Percentiles rank a stretch among this genome's conserved stretches.
These are phyloP conservation scores for Montipora efflorescens DNA, from an alignment of 64 coral and sea anemone genomes.

Conservation along the genomic window DNA sequence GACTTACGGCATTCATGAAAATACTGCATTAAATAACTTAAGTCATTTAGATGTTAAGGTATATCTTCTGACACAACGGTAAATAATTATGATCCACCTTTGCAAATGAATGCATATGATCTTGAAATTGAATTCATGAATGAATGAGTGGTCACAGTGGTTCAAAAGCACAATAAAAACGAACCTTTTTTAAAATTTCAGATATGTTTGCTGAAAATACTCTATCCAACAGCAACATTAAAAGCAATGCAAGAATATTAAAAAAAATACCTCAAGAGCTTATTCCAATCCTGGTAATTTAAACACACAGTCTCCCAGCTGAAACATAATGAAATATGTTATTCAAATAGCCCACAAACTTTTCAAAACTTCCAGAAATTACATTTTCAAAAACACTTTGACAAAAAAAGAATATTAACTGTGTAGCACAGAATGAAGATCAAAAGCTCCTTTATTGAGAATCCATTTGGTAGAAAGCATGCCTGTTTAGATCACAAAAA, in stretches of 20 bases:
- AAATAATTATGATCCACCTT: background rate
- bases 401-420: background rate
- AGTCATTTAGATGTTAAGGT: too few relatives aligned
- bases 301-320: conserved; percentile 77
- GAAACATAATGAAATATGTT: conserved; percentile 17
- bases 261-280: conserved; percentile 52
- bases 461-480: background rate
- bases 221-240: background rate
- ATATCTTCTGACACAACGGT: too few relatives aligned
- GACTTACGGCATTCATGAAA: too few relatives aligned
- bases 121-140: background rate
- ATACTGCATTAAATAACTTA: too few relatives aligned
- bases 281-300: conserved; percentile 59
- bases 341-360: conserved; percentile 24
- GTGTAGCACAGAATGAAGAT: background rate
- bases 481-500: background rate
- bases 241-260: background rate
- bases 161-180: background rate
- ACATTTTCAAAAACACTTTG: background rate
- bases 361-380: conserved; percentile 28
- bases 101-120: background rate
- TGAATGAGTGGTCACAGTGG: background rate
- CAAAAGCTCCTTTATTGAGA: background rate
- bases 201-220: background rate
- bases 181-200: background rate